Evolutionary conservation across 2,888 invertebrate species (phyloP), one percentile per base, ranked within the genome.

Genomic region (Phanerotoma sp.): DNA sequence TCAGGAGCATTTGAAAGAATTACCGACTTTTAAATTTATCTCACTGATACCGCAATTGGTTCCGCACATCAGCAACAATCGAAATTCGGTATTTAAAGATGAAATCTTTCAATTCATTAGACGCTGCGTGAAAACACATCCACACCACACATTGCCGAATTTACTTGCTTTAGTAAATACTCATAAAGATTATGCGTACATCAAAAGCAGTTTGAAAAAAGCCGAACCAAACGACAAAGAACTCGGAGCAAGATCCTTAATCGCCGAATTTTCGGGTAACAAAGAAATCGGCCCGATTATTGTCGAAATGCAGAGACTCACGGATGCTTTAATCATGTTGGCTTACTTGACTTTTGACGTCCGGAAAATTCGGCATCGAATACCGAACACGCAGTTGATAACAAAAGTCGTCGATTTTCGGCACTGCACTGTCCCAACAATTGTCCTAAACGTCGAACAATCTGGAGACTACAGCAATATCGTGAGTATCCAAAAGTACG

Each of bases 41-140:
- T 83, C 87, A 0, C 84, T 94, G n/a, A 78, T 96, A 60, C 93
- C 93, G 41, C 96, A 96, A 77, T 77, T 96, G 37, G 88, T 90
- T 4, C 93, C 95, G 0, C 84, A 93, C 50, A 81, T 96, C 48
- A 84, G 80, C 10, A 79, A 81, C 4, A 22, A 15, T 11, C 21
- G 13, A 7, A 71, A 77, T n/a, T 80, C 78, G 6, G 48, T 57
- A 1, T 88, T 89, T 62, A 80, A 82, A 2, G 67, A 69, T 4
- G 80, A 83, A 33, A 81, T 92, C 10, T 80, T 78, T 58, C 72
- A 79, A 5, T 77, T 90, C 13, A 78, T 90, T 58, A 85, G 84
- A 54, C 82, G 84, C 65, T 91, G 92, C 72, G 86, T 87, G 0
- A 73, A 79, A 28, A 89, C 93, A 28, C 96, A 96, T 78, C 96